phyloP scores from a whole-genome alignment of 2,113 vertebrate genomes.

The Indicator indicator region DNA sequence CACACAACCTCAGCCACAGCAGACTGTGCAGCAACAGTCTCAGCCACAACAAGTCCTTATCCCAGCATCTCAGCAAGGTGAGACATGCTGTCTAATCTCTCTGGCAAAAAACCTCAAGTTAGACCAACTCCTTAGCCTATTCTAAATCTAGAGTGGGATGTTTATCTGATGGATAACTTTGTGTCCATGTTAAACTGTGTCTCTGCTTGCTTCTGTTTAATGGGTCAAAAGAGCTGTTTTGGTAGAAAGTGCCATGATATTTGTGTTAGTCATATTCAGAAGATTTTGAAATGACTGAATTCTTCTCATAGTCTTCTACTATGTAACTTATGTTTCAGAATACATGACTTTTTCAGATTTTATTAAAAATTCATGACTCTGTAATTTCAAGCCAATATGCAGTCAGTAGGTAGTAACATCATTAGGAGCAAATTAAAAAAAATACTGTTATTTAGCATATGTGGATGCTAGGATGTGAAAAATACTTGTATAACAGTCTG shows the following conservation, averaged over 20 bases:
- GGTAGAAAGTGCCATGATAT: not conserved
- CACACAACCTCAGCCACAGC: slow-evolving; percentile 78
- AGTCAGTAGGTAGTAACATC: not conserved
- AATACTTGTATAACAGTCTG: not conserved
- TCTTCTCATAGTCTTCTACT: not conserved
- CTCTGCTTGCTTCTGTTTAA: not conserved
- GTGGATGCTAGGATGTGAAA: not conserved
- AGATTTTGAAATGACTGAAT: not conserved
- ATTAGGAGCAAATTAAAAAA: not conserved
- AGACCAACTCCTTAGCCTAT: not conserved
- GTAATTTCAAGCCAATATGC: not conserved
- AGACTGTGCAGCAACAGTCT: slow-evolving; percentile 73
- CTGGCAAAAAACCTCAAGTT: not conserved
- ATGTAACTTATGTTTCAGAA: not conserved
- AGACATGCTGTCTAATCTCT: slow-evolving; percentile 4
- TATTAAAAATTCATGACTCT: not conserved
- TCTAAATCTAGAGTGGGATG: not conserved
- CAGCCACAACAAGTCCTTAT: slow-evolving; percentile 87
- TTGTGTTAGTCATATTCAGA: not conserved
- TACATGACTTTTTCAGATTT: not conserved
- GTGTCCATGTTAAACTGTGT: not conserved
- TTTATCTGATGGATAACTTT: not conserved
- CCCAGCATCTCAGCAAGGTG: slow-evolving; percentile 91
- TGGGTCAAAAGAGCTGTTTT: not conserved
- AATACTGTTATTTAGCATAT: not conserved